phyloP scores from a whole-genome alignment of 1,140 invertebrate species.

The Sminthurides bifidus region DNA sequence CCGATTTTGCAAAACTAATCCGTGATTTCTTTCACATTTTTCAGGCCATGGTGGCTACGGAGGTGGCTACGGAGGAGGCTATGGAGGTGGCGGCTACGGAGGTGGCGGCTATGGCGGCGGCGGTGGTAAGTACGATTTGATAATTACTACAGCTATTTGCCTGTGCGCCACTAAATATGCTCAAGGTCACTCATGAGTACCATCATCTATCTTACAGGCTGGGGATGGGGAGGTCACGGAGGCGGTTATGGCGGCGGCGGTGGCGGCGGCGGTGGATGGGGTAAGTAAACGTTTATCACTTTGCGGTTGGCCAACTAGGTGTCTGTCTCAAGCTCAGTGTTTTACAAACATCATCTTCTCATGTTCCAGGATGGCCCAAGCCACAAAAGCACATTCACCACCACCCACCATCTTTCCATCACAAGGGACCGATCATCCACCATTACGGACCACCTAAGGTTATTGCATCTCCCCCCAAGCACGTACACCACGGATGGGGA shows the following conservation, averaged over 20 bases:
- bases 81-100: slow-evolving; percentile 1
- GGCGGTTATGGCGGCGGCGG: neutral
- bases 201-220: too few relatives aligned
- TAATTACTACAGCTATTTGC: too few relatives aligned
- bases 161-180: too few relatives aligned
- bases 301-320: too few relatives aligned
- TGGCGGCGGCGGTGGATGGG: neutral
- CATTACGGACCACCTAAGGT: slow-evolving; percentile 11
- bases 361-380: slow-evolving; percentile 18
- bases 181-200: too few relatives aligned
- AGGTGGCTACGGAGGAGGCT: slow-evolving; percentile 2
- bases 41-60: neutral
- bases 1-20: too few relatives aligned
- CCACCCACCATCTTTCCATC: slow-evolving; percentile 17
- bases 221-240: neutral
- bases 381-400: slow-evolving; percentile 21
- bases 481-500: slow-evolving; percentile 8
- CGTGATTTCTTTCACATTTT: too few relatives aligned
- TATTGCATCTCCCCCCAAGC: slow-evolving; percentile 3
- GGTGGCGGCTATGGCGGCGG: slow-evolving; percentile 1
- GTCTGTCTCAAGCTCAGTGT: too few relatives aligned
- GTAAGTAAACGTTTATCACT: too few relatives aligned
- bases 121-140: too few relatives aligned
- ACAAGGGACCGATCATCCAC: slow-evolving; percentile 7
- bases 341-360: neutral